Base-by-base conservation (phyloP, 1,140 invertebrate genomes). In the Nylanderia fulva region DNA sequence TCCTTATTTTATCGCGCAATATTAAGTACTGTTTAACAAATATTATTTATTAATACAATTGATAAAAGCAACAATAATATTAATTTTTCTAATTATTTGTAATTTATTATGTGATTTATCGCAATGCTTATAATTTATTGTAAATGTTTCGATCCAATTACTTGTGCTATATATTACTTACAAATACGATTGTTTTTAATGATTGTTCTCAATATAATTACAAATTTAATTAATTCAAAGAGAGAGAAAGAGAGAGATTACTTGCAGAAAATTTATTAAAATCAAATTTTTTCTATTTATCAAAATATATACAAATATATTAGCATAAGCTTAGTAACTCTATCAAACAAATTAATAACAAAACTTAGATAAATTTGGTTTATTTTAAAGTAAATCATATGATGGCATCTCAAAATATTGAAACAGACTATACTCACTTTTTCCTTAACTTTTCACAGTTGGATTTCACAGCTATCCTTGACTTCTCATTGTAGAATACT, bases 401-500 rank as follows among this genome's bases (percentile, higher is more conserved):
- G 15, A 24, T 0, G 13, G 1, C 29, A 36, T 42, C 8, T 24
- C 1, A 36, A 77, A 63, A 29, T 33, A 21, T 63, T 8, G 11
- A 18, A 63, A 64, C 6, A 39, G 3, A 27, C 5, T 4, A 77
- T 6, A 69, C 60, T 66, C 4, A 66, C 42, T 48, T 48, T 48
- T 48, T 48, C 15, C 45, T 66, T 24, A 39, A 9, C 36, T 0
- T n/a, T 36, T 48, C 24, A 29, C 13, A 3, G 15, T 21, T 66
- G 64, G 33, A 33, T 24, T 64, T n/a, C n/a, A n/a, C n/a, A 11
- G 21, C 69, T 24, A 13, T 83, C 9, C 1, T 11, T 77, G 42
- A 54, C 2, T 77, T 64, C 11, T 8, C 52, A 64, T 48, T 75
- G 68, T 82, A n/a, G 39, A 61, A 18, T 8, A 72, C 48, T 24